phyloP scores from a whole-genome alignment of 1,140 invertebrate genomes.

The Aphelenchoides fujianensis region DNA sequence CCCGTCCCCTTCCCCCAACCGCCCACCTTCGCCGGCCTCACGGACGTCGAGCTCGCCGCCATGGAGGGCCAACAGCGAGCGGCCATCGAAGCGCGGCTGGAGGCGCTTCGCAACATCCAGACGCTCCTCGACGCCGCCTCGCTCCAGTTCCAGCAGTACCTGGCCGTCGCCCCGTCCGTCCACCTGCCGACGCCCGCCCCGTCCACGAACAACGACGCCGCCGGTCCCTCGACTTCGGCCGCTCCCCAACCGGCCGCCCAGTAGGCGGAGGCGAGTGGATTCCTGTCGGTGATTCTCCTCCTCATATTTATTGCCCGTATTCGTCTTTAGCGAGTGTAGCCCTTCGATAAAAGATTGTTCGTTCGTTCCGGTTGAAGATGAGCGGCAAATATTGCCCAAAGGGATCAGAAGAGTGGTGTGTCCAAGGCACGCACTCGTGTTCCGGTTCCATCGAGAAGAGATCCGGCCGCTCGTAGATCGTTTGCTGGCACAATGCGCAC shows the following conservation, averaged over 20 bases:
- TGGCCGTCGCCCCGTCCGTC: slow-evolving; percentile 15
- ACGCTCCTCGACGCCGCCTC: slow-evolving; percentile 81
- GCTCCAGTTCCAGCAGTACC: slow-evolving; percentile 82
- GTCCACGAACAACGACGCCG: not conserved
- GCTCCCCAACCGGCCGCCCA: not conserved
- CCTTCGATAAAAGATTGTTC: no score
- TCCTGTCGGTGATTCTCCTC: not conserved
- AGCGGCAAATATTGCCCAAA: slow-evolving; percentile 3
- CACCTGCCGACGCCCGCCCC: not conserved
- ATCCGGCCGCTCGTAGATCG: slow-evolving; percentile 50
- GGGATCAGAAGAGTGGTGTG: not conserved
- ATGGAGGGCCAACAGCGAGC: slow-evolving; percentile 83
- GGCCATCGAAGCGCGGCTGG: slow-evolving; percentile 83
- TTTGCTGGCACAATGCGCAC: slow-evolving; percentile 44
- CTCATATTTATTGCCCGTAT: slow-evolving; percentile 8
- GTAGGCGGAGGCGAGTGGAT: not conserved
- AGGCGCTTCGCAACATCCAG: slow-evolving; percentile 79
- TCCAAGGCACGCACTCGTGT: slow-evolving; percentile 46
- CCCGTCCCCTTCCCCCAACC: slow-evolving; percentile 52
- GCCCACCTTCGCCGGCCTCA: slow-evolving; percentile 65
- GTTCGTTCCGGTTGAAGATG: no score
- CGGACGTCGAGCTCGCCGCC: slow-evolving; percentile 76
- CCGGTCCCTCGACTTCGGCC: not conserved
- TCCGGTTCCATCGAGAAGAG: slow-evolving; percentile 35
- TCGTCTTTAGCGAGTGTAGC: not conserved